These are phyloP conservation scores for Spea multiplicata DNA, from an alignment of 2,113 vertebrate species.

Conservation along the genomic window DNA sequence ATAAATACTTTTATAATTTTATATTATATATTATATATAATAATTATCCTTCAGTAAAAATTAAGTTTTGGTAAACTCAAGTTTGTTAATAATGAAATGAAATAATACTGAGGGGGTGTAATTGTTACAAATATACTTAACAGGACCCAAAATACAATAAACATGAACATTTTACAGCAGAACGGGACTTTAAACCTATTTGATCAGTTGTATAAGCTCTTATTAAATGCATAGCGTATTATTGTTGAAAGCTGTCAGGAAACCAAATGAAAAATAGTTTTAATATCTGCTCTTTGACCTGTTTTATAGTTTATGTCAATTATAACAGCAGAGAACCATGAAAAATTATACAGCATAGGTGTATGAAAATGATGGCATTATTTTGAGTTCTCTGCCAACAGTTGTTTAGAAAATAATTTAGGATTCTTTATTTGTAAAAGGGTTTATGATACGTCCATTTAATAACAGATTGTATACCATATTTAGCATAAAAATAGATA, in stretches of 20 bases:
- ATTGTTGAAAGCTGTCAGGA: constrained; percentile 92
- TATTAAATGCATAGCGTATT: constrained; percentile 77
- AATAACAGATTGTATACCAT: too few relatives aligned
- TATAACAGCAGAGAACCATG: constrained; percentile 96
- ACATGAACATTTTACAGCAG: constrained; percentile 67
- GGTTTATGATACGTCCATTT: not conserved
- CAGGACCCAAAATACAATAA: constrained; percentile 69
- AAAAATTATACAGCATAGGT: constrained; percentile 96
- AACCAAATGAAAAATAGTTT: constrained; percentile 99
- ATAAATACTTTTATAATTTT: too few relatives aligned
- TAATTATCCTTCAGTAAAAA: too few relatives aligned
- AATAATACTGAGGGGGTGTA: not conserved
- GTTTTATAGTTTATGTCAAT: constrained; percentile 99
- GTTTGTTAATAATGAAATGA: not conserved
- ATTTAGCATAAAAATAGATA: too few relatives aligned
- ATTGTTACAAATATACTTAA: constrained; percentile 57
- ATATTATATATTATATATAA: too few relatives aligned
- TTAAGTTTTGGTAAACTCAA: not conserved
- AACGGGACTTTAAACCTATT: constrained; percentile 64
- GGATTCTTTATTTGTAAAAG: not conserved
- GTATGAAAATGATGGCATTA: constrained; percentile 97
- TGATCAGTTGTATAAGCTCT: constrained; percentile 71
- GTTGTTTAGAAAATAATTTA: constrained; percentile 70
- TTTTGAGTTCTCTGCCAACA: constrained; percentile 85
- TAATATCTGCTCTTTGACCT: constrained; percentile 97